Base-by-base conservation (phyloP, 2,113 vertebrate species). In the Psittacula cyanocephala region DNA sequence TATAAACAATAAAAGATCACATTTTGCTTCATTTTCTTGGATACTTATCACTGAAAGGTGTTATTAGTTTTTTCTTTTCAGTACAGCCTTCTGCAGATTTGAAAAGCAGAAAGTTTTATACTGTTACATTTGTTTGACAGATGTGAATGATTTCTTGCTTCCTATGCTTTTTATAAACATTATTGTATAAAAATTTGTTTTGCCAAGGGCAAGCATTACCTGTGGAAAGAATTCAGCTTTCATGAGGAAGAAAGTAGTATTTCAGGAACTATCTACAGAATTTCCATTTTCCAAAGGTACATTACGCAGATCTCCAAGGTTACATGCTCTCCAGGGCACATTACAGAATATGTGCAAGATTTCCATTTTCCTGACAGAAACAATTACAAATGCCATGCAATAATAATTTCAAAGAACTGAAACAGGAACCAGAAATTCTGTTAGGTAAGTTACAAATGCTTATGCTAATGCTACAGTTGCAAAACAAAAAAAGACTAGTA, bases 321-420 rank as follows among this genome's bases (percentile, higher is more conserved):
- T 95, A 97, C 82, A 24, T 62, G 74, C 94, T 97, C 97, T 98
- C 97, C 85, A 81, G 96, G 97, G 95, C 92, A 95, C 87, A 79
- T 94, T 98, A 97, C 90, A 89, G 96, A 96, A 78, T 97, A 89
- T 94, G 92, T 90, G 84, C 82, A 95, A 97, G 95, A 94, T 95
- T 98, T 98, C 97, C 96, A 97, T 97, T 98, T 98, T 97, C 96
- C 96, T 98, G 98, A 97, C 98, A 98, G 97, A 96, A 98, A 97
- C 96, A 98, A 98, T 98, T 98, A 98, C 96, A 97, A 95, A 95
- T 82, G 96, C 77, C 96, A 97, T 47, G 96, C 97, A 98, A 98
- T 96, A 98, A 96, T 96, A 97, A 97, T 97, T 98, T 96, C 60
- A 89, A 92, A 96, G 95, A 90, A 81, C 63, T 35, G 88, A 96